These are phyloP conservation scores for Caenorhabditis doughertyi DNA, from an alignment of 2,888 invertebrate genomes.

Conservation along the genomic window DNA sequence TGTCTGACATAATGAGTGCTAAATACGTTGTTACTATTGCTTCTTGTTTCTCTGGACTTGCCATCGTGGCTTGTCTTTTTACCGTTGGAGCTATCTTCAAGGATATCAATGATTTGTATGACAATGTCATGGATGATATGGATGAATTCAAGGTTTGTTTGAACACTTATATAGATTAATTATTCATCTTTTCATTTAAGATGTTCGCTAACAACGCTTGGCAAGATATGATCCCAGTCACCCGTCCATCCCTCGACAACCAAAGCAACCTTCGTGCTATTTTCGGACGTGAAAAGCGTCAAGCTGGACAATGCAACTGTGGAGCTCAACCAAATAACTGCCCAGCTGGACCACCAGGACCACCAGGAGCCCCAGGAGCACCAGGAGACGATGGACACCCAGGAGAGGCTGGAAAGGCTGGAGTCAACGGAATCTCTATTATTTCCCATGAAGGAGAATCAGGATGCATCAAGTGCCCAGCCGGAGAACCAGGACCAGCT, in stretches of 20 bases:
- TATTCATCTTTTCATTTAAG: conserved; percentile 19
- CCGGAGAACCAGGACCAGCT: conserved; percentile 69
- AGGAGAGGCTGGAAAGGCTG: conserved; percentile 69
- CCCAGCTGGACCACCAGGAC: conserved; percentile 73
- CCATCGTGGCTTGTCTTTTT: conserved; percentile 65
- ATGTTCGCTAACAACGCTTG: conserved; percentile 68
- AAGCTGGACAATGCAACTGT: conserved; percentile 66
- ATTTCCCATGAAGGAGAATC: conserved; percentile 57
- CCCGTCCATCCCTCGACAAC: conserved; percentile 59
- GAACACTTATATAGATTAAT: not conserved
- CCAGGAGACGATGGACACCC: conserved; percentile 70
- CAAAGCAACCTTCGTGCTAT: conserved; percentile 53
- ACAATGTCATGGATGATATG: conserved; percentile 70
- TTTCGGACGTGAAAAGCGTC: conserved; percentile 69
- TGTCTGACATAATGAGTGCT: conserved; percentile 55
- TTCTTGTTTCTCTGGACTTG: conserved; percentile 56
- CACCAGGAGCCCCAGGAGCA: conserved; percentile 72
- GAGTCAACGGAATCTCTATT: conserved; percentile 64
- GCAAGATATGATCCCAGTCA: conserved; percentile 68
- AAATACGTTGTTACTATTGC: conserved; percentile 64
- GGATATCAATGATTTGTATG: conserved; percentile 69
- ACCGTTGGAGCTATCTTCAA: conserved; percentile 67
- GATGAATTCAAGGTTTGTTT: conserved; percentile 62
- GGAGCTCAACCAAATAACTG: conserved; percentile 69
- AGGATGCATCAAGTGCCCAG: conserved; percentile 70